Conservation (phyloP, 2,113 vertebrate genomes). For the Heliornis fulica region DNA sequence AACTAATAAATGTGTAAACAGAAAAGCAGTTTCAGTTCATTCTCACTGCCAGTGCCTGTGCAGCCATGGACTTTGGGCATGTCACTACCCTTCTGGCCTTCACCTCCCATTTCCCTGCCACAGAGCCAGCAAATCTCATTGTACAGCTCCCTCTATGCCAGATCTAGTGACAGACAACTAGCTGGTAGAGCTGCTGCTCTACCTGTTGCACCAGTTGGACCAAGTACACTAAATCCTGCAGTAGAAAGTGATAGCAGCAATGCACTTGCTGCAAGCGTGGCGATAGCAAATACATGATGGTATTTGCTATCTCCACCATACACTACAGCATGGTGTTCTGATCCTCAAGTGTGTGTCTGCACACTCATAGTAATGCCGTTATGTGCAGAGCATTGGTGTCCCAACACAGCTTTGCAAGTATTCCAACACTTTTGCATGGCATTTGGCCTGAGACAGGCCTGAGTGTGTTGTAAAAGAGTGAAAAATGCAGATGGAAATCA, state of each 20-base stretch:
- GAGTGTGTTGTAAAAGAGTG: background rate
- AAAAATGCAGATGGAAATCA: background rate
- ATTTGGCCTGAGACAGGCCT: background rate
- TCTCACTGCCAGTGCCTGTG: background rate
- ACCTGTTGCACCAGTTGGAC: background rate
- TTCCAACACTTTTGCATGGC: background rate
- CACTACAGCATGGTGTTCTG: background rate
- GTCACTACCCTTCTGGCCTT: background rate
- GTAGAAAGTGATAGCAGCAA: background rate
- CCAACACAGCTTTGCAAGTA: background rate
- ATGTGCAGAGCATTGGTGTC: rapidly evolving
- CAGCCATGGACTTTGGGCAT: background rate
- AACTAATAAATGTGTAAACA: background rate
- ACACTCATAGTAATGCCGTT: background rate
- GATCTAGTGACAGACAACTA: background rate
- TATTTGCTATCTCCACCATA: no score
- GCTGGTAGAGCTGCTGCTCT: background rate
- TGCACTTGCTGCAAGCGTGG: rapidly evolving
- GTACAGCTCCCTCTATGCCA: background rate
- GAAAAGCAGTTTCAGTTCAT: background rate
- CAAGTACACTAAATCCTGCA: background rate
- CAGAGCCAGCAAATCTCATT: background rate
- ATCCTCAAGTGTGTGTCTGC: background rate
- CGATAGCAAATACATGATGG: no score
- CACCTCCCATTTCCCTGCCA: background rate